Evolutionary conservation across 1,140 invertebrate species (phyloP).

Genomic region (Caenorhabditis latens): DNA sequence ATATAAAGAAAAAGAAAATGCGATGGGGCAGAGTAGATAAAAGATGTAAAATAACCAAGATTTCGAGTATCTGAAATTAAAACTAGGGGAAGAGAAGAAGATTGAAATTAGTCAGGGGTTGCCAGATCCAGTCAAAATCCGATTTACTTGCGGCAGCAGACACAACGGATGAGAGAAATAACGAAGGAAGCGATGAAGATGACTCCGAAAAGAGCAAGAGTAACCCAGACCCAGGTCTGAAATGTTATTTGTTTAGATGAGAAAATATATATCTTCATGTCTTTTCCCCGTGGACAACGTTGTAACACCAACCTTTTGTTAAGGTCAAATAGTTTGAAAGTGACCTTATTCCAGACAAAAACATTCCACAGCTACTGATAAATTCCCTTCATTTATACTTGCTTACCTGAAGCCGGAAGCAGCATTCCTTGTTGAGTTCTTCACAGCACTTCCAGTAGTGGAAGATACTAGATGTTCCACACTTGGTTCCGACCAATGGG

Average conservation of each 20-base stretch:
- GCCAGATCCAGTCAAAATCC: not conserved
- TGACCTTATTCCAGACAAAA: not conserved
- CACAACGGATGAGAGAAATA: conserved; percentile 62
- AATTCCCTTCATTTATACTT: no score
- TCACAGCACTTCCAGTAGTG: conserved; percentile 70
- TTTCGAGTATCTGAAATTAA: conserved; percentile 33
- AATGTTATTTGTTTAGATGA: not conserved
- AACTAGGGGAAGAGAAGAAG: not conserved
- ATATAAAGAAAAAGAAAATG: not conserved
- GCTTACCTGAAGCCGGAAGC: conserved; percentile 67
- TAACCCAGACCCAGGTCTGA: conserved; percentile 66
- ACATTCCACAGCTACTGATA: no score
- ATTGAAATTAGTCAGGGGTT: not conserved
- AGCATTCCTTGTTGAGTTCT: conserved; percentile 65
- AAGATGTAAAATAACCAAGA: not conserved
- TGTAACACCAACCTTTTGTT: no score
- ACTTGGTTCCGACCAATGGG: conserved; percentile 61
- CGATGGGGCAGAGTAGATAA: not conserved
- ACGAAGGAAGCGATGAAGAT: conserved; percentile 65
- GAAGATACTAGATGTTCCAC: conserved; percentile 61
- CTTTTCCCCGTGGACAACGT: no score
- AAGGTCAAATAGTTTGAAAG: no score
- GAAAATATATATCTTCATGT: not conserved
- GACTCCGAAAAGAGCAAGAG: conserved; percentile 64
- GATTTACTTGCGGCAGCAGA: conserved; percentile 65